Evolutionary conservation across 2,797 vertebrate species (phyloP), one percentile per base, ranked within the genome.

Genomic region (Astyanax mexicanus): DNA sequence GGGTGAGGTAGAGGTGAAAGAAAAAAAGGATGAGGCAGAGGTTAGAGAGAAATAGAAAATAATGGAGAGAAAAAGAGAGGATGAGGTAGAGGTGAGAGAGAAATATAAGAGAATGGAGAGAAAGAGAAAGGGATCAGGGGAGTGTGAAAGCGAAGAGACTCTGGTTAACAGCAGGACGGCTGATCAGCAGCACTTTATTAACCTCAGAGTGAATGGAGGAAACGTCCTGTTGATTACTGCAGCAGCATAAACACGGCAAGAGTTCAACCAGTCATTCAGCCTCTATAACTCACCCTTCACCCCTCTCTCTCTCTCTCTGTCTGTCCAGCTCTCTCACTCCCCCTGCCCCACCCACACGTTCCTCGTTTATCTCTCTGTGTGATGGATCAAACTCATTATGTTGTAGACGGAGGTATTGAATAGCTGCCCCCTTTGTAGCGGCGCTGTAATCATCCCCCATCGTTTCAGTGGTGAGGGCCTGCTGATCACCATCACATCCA

Each of bases 381-480:
- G 77, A 69, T 75, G 76, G 73, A 75, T 81, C 73, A 75, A 75
- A 72, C 73, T 67, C 61, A 80, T 74, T 80, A 69, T 13, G 38
- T 37, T 74, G 62, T 70, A 58, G 67, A 77, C 52, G 72, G 70
- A 55, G 60, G 67, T 80, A 71, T 65, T 55, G 58, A 80, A 72
- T 80, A 55, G 51, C 57, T 64, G 42, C 57, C 69, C 38, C 77
- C 19, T 42, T 54, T 37, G 40, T 62, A 19, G 19, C 47, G 25
- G 25, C 7, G 10, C 32, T 44, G n/a, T 55, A 68, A 75, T 60
- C 52, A 27, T 68, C 51, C 73, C 44, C 19, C 54, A 32, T 40
- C 64, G 12, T 27, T 57, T 66, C 4, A 19, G 51, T 29, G 44
- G 44, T 21, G 40, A 66, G 57, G 47, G 35, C 58, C 15, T 64